phyloP scores from a whole-genome alignment of 2,113 vertebrate genomes.

The Microcebus jonahi region DNA sequence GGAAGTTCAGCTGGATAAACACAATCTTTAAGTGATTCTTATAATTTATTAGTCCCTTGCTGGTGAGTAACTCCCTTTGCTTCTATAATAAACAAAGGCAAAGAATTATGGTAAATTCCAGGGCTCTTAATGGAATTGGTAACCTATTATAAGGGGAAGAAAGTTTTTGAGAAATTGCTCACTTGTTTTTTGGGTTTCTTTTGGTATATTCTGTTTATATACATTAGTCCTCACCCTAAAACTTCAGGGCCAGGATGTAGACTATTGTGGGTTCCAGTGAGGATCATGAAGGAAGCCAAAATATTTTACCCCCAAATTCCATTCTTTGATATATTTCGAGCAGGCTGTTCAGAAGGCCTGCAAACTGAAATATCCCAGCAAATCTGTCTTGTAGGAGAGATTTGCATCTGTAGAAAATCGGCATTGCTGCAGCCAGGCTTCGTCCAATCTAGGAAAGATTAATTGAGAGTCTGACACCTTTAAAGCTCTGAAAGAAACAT shows the following conservation, averaged over 20 bases:
- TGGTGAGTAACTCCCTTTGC: background rate
- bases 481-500: background rate
- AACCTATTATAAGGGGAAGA: background rate
- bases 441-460: background rate
- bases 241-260: background rate
- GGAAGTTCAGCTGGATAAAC: background rate
- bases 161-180: background rate
- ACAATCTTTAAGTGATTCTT: background rate
- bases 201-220: background rate
- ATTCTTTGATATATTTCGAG: background rate
- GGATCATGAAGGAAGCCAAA: background rate
- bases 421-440: background rate
- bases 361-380: background rate
- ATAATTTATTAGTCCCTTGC: background rate
- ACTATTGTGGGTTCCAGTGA: background rate
- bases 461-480: background rate
- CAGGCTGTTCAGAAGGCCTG: background rate
- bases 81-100: background rate
- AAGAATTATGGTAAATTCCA: conserved; percentile 14
- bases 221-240: background rate
- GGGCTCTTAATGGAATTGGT: background rate
- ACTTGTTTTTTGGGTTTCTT: background rate
- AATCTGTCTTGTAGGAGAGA: background rate
- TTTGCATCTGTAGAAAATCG: background rate
- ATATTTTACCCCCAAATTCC: background rate